Conservation (phyloP, 2,888 invertebrate genomes). For the Andrena chrysosceles region DNA sequence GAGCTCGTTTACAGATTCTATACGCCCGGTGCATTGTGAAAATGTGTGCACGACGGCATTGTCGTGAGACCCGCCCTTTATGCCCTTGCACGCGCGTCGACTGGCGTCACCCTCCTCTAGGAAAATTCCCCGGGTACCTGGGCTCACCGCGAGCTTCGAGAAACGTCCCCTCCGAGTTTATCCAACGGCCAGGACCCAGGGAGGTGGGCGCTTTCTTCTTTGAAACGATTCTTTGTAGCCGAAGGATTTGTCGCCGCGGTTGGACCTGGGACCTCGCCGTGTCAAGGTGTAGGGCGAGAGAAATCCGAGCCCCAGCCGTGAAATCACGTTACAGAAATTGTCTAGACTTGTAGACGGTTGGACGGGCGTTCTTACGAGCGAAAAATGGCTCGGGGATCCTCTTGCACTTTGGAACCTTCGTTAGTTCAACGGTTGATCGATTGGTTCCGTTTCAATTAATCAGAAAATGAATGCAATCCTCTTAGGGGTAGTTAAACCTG, state of each 20-base stretch:
- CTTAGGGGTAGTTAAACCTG: too few species aligned
- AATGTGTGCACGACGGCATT: conserved; percentile 17
- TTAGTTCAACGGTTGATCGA: neutral
- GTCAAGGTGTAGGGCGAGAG: neutral
- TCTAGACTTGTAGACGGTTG: neutral
- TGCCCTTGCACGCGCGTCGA: conserved; percentile 36
- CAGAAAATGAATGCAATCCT: neutral
- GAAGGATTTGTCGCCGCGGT: conserved; percentile 35
- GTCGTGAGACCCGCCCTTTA: conserved; percentile 35
- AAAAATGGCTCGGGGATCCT: neutral
- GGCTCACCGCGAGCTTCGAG: conserved; percentile 14
- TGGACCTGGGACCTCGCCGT: neutral
- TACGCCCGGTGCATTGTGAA: conserved; percentile 4
- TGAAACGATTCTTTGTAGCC: conserved; percentile 47
- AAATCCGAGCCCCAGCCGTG: conserved; percentile 58
- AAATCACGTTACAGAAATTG: conserved; percentile 65
- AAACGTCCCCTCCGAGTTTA: conserved; percentile 43
- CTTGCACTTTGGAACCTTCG: neutral
- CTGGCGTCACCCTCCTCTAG: conserved; percentile 2
- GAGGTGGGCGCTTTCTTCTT: conserved; percentile 18
- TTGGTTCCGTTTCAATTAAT: neutral
- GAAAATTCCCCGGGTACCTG: conserved; percentile 38
- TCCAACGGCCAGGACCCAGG: conserved; percentile 18
- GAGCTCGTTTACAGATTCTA: conserved; percentile 17
- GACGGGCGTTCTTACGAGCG: neutral